phyloP scores from a whole-genome alignment of 2,888 invertebrate species.

The Dinocampus coccinellae region DNA sequence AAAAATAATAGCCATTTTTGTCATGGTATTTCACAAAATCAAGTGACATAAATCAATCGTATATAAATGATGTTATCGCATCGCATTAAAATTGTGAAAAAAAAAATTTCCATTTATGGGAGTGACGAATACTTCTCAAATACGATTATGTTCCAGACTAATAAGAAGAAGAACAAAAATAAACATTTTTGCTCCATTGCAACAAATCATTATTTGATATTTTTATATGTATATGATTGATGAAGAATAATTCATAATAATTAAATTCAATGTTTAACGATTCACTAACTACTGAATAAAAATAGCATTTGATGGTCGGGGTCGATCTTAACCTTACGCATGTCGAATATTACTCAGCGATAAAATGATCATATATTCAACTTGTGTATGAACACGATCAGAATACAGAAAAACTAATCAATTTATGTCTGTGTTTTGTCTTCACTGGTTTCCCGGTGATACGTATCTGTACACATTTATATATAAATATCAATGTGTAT shows the following conservation, averaged over 20 bases:
- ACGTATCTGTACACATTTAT: constrained; percentile 20
- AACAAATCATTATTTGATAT: background rate
- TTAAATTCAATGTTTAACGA: background rate
- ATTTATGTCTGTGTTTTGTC: constrained; percentile 11
- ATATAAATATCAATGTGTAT: constrained; percentile 12
- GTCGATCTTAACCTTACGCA: constrained; percentile 1
- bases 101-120: background rate
- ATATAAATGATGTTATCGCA: background rate
- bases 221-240: background rate
- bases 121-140: background rate
- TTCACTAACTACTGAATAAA: background rate
- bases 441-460: background rate
- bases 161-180: background rate
- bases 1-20: background rate
- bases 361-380: constrained; percentile 29
- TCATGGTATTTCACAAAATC: background rate
- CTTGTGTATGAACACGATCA: constrained; percentile 26
- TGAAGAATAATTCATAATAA: background rate
- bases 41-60: background rate
- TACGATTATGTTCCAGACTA: background rate
- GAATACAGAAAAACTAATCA: constrained; percentile 24
- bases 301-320: background rate
- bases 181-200: too few species aligned
- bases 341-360: background rate
- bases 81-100: background rate